Percentiles rank a stretch among this genome's conserved stretches.
Evolutionary conservation across 2,888 invertebrate species (phyloP).

Genomic region (Machimus atricapillus): DNA sequence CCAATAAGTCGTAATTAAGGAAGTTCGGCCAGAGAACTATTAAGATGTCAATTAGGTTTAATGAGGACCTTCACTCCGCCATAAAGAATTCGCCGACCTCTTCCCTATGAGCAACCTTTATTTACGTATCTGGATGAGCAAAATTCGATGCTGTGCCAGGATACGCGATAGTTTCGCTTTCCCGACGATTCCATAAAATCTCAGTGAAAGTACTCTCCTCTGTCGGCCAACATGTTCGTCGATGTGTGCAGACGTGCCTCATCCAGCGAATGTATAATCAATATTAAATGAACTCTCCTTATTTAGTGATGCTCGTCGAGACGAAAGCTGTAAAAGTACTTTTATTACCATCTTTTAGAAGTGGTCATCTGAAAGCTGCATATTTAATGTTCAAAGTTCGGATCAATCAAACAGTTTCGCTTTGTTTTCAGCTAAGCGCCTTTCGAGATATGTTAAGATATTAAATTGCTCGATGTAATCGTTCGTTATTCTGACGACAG

Average conservation of each 20-base stretch:
- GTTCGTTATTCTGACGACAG: not conserved
- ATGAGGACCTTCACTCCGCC: not conserved
- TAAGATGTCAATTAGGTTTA: constrained; percentile 22
- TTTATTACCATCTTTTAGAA: not conserved
- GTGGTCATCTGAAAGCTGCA: not conserved
- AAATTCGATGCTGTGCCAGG: not conserved
- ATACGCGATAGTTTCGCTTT: not conserved
- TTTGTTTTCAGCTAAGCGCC: not conserved
- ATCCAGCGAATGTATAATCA: not conserved
- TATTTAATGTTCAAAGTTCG: not conserved
- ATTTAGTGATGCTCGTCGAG: not conserved
- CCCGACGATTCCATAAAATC: not conserved
- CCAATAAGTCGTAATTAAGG: constrained; percentile 5
- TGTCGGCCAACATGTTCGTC: not conserved
- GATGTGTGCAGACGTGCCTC: not conserved
- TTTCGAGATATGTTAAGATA: not conserved
- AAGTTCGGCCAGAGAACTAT: not conserved
- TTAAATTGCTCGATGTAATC: not conserved
- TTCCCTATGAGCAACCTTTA: not conserved
- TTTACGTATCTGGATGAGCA: not conserved
- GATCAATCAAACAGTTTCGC: not conserved
- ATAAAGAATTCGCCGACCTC: not conserved
- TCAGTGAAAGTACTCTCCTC: not conserved
- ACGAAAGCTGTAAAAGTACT: not conserved
- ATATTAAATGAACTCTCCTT: not conserved